Base-by-base conservation (phyloP, 2,797 vertebrate species). In the Halcyon badia region DNA sequence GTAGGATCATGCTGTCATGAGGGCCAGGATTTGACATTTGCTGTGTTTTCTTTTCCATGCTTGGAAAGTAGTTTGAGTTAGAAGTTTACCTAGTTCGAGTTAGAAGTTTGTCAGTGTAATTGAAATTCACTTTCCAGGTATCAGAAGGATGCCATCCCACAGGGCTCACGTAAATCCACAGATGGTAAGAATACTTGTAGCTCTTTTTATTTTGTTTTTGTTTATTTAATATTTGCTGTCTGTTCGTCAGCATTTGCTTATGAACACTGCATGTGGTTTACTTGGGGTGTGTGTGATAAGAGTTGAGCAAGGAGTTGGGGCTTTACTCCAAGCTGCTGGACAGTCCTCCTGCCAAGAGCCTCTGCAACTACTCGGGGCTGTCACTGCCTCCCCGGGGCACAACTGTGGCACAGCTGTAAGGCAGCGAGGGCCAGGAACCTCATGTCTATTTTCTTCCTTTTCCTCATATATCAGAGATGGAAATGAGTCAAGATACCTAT, bases 351-450 rank as follows among this genome's bases (percentile, higher is more conserved):
- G 24, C 42, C 46, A 18, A 48, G 42, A 80, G 11, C 12, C 28
- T 31, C 57, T 79, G 70, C 72, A 69, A 62, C 35, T 21, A 62
- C 79, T 51, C 14, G 26, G 76, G 76, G 51, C 90, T 96, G 76
- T 92, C 95, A 84, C 94, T 69, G 31, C 71, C 78, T 95, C 44
- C 83, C 93, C 31, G 90, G 95, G 86, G 26, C 21, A n/a, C 13
- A 9, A 42, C 54, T 78, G 87, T 72, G 49, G 35, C 46, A 16
- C 7, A 41, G 39, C 51, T 48, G 5, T 10, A 10, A 33, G 58
- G 42, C 19, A 91, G 35, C 3, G 0, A 15, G 10, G 58, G 17
- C 49, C 62, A 20, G 18, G 56, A 44, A 49, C 24, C 39, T 16
- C 7, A 8, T 37, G 26, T 41, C 11, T 31, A 28, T 83, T 49